Base-by-base conservation (phyloP, 1,140 invertebrate genomes). In the Drosophila varians region DNA sequence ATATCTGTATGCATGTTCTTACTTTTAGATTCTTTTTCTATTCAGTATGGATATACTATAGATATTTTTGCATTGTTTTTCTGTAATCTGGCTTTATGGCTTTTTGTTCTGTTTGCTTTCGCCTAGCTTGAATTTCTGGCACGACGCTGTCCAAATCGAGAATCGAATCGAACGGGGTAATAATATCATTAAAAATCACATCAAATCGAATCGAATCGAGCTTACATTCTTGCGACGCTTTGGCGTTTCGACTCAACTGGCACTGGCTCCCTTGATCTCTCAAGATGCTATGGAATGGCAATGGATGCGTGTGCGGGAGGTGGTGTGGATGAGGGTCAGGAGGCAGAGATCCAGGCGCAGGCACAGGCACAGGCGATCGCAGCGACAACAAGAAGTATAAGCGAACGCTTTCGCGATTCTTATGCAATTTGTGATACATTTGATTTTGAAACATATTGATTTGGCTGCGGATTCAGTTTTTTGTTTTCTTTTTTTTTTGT, bases 371-470 rank as follows among this genome's bases (percentile, higher is more conserved):
- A 46, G 21, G n/a, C 9, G 11, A 36, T 21, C 40, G 16, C n/a
- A 21, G 2, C 21, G 21, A 26, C 21, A 57, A 53, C 46, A 25
- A 46, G 36, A 11, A 8, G 26, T 21, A 25, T 54, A 62, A 25
- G 34, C 62, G 42, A 46, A 25, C 43, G 34, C 45, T 61, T 36
- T 47, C 26, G 42, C 34, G 58, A 74, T 49, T 60, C 77, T 80
- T 89, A 76, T 77, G 77, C 78, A 86, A 79, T 72, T 82, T 74
- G 42, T n/a, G 58, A 65, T 65, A 65, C 58, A 49, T 42, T 12
- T 58, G 65, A 2, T 47, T 48, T 36, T 23, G 28, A 64, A 21
- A 47, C 31, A 19, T 18, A 19, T 62, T 60, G 34, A 34, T 57
- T 60, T 62, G 40, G 60, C 60, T 46, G 55, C 55, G 23, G 55